Conservation (phyloP, 2,113 vertebrate genomes). For the Oceanites oceanicus region DNA sequence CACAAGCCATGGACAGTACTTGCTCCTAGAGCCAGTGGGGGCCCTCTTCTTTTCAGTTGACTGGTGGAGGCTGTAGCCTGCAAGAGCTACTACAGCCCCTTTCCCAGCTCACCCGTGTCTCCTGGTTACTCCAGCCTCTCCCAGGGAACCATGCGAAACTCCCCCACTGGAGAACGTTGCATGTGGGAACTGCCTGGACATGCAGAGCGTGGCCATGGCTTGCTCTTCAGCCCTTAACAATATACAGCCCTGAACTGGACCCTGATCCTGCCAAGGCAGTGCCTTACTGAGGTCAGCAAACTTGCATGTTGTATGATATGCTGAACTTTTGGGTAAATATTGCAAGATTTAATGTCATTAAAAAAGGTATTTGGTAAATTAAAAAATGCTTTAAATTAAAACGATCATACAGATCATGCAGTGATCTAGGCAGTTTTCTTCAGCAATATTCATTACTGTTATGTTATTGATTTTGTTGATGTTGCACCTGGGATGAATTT, state of each 20-base stretch:
- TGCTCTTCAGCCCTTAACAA: not conserved
- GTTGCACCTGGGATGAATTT: slow-evolving; percentile 30
- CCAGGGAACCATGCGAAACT: not conserved
- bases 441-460: not conserved
- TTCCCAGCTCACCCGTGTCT: not conserved
- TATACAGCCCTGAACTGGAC: not conserved
- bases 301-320: no score
- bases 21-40: not conserved
- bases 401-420: not conserved
- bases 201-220: rapidly evolving
- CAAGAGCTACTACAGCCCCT: not conserved
- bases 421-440: not conserved
- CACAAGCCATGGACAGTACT: not conserved
- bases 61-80: not conserved
- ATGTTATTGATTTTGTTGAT: slow-evolving; percentile 23
- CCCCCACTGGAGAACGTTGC: not conserved
- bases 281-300: not conserved
- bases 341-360: not conserved
- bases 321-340: not conserved
- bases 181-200: not conserved
- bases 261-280: not conserved
- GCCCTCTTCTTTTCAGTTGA: not conserved
- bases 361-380: not conserved
- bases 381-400: not conserved
- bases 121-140: not conserved